A percentile compares a stretch with the other conserved stretches of the same genome.
Conservation (phyloP, 2,113 vertebrate species). For the Eurypyga helias region DNA sequence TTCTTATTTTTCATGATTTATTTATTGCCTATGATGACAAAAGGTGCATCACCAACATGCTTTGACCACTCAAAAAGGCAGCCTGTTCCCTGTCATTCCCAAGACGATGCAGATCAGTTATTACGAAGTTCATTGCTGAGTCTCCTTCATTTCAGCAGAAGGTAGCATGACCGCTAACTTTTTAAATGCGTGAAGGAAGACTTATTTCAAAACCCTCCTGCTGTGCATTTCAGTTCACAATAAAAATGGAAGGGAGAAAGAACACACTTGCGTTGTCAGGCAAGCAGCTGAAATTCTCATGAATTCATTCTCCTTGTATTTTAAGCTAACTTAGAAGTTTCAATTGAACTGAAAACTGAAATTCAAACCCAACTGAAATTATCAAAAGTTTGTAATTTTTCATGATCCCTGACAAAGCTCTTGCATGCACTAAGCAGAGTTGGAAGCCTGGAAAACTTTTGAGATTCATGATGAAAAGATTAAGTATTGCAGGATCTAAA, state of each 20-base stretch:
- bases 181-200: not conserved
- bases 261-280: not conserved
- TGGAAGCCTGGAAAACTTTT: not conserved
- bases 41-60: not conserved
- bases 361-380: not conserved
- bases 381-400: not conserved
- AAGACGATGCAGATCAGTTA: not conserved
- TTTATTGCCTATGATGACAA: not conserved
- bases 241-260: not conserved
- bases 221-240: not conserved
- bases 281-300: not conserved
- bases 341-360: not conserved
- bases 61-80: not conserved
- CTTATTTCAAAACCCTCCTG: not conserved
- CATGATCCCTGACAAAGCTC: not conserved
- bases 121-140: not conserved
- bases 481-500: not conserved
- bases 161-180: not conserved
- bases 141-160: not conserved
- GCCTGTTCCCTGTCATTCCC: not conserved
- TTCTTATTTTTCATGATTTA: not conserved
- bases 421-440: not conserved
- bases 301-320: not conserved
- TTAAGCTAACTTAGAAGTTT: not conserved
- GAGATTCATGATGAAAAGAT: not conserved